These are phyloP conservation scores for Gallinago jamesoni DNA, from an alignment of 2,113 vertebrate species.

Conservation along the genomic window DNA sequence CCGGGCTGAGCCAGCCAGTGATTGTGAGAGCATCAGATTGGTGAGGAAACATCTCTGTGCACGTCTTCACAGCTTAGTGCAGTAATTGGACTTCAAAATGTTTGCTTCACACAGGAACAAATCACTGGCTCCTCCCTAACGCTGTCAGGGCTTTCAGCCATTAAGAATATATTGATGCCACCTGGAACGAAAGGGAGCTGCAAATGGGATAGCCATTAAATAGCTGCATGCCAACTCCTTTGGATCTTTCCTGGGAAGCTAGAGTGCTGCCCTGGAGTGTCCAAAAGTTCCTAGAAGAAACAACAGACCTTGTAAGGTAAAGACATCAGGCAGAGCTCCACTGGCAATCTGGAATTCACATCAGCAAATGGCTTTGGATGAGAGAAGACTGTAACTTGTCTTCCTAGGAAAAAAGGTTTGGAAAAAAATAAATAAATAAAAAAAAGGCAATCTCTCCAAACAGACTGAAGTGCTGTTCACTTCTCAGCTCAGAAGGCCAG, in stretches of 20 bases:
- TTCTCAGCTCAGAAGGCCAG: not conserved
- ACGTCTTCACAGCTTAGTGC: not conserved
- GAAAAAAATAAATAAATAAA: not conserved
- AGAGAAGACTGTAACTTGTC: not conserved
- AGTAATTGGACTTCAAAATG: not conserved
- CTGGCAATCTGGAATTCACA: not conserved
- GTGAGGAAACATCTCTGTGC: not conserved
- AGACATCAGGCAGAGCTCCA: not conserved
- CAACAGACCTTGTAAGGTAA: not conserved
- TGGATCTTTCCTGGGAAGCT: not conserved
- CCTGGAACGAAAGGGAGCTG: conserved; percentile 34
- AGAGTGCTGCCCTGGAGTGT: not conserved
- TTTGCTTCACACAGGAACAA: not conserved
- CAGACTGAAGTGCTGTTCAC: fast-evolving
- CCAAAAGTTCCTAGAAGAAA: conserved; percentile 49
- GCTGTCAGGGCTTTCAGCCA: not conserved
- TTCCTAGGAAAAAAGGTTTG: not conserved
- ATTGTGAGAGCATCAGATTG: not conserved
- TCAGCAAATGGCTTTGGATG: not conserved
- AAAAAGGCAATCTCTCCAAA: not conserved
- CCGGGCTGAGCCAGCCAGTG: not conserved
- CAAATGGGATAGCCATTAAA: conserved; percentile 38
- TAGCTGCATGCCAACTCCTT: not conserved
- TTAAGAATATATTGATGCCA: conserved; percentile 22
- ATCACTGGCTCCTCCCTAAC: not conserved